Percentiles rank a stretch among this genome's conserved stretches.
These are phyloP conservation scores for Watsonalla cultraria DNA, from an alignment of 2,888 invertebrate species.

Conservation along the genomic window DNA sequence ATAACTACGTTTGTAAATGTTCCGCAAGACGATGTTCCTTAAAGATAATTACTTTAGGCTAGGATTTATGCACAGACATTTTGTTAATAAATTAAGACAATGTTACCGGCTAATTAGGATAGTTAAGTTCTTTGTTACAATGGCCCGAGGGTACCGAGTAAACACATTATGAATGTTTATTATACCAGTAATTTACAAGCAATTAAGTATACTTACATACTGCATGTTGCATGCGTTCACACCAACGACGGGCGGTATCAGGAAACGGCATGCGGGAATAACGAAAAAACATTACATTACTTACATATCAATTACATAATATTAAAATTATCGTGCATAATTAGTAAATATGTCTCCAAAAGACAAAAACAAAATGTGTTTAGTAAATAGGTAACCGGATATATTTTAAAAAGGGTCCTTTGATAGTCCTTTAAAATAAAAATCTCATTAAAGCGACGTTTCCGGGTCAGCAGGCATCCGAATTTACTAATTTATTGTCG, in stretches of 20 bases:
- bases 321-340: slow-evolving; percentile 17
- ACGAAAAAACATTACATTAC: slow-evolving; percentile 27
- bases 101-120: slow-evolving; percentile 30
- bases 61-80: slow-evolving; percentile 30
- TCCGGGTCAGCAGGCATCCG: slow-evolving; percentile 67
- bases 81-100: slow-evolving; percentile 28
- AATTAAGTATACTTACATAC: slow-evolving; percentile 61
- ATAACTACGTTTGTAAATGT: background rate
- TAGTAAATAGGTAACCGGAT: slow-evolving; percentile 19
- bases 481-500: slow-evolving; percentile 73
- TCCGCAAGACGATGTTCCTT: slow-evolving; percentile 8
- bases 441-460: slow-evolving; percentile 60
- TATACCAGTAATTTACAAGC: slow-evolving; percentile 26
- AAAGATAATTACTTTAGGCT: slow-evolving; percentile 9
- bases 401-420: slow-evolving; percentile 36
- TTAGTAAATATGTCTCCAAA: slow-evolving; percentile 14
- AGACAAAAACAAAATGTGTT: slow-evolving; percentile 9
- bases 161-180: slow-evolving; percentile 22
- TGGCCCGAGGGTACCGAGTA: slow-evolving; percentile 21
- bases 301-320: slow-evolving; percentile 7
- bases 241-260: slow-evolving; percentile 24
- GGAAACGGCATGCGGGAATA: slow-evolving; percentile 41
- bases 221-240: slow-evolving; percentile 36
- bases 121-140: slow-evolving; percentile 27
- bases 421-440: slow-evolving; percentile 48